Conservation (phyloP, 2,113 vertebrate species). For the Parus major region DNA sequence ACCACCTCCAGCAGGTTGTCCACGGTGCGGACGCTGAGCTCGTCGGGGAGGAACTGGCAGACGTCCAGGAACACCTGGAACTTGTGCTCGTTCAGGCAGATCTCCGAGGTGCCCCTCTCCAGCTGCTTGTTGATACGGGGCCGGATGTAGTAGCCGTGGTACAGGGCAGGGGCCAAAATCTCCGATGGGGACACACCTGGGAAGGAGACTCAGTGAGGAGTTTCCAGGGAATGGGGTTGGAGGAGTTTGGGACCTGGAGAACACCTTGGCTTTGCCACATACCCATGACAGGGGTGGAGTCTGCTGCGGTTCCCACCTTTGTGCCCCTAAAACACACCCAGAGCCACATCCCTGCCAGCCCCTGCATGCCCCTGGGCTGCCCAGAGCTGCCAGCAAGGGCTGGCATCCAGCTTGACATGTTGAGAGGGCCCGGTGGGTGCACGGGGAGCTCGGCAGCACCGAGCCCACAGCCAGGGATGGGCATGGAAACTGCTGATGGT, state of each 20-base stretch:
- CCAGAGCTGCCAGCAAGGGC: neutral
- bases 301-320: neutral
- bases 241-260: neutral
- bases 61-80: slow-evolving; percentile 85
- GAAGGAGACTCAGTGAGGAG: neutral
- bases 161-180: slow-evolving; percentile 82
- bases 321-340: neutral
- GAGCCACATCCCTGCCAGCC: neutral
- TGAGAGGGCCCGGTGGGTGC: neutral
- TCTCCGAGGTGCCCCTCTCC: slow-evolving; percentile 81
- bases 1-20: slow-evolving; percentile 88
- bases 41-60: slow-evolving; percentile 85
- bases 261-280: neutral
- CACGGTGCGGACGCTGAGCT: slow-evolving; percentile 82
- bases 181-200: slow-evolving; percentile 81
- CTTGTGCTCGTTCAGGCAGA: slow-evolving; percentile 80
- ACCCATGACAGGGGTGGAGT: neutral
- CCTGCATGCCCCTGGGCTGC: neutral
- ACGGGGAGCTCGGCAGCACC: neutral
- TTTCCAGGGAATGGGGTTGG: neutral
- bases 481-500: slow-evolving; percentile 20
- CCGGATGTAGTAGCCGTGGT: slow-evolving; percentile 88
- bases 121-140: slow-evolving; percentile 77
- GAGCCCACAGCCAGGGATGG: neutral
- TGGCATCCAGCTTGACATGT: neutral